Evolutionary conservation across 2,888 invertebrate genomes (phyloP).

Genomic region (Clitarchus hookeri): DNA sequence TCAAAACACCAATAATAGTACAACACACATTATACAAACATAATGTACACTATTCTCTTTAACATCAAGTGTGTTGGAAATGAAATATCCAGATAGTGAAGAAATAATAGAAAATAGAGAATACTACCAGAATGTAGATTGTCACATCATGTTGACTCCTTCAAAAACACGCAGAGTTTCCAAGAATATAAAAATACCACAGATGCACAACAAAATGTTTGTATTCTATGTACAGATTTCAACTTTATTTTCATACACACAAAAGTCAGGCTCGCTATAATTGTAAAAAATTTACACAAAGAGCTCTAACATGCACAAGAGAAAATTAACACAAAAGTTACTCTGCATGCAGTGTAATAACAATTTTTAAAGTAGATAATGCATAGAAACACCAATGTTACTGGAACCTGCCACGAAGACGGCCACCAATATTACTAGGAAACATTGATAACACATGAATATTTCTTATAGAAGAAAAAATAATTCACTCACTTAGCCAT

Average conservation of each 20-base stretch:
- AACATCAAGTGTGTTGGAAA: neutral
- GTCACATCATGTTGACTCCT: neutral
- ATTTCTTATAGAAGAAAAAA: neutral
- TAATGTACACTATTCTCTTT: neutral
- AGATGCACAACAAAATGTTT: neutral
- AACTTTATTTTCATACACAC: neutral
- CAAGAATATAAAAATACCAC: conserved; percentile 6
- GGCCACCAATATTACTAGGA: neutral
- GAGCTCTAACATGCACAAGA: neutral
- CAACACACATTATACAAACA: neutral
- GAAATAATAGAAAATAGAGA: neutral
- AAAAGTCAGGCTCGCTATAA: neutral
- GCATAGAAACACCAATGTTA: neutral
- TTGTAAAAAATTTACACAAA: neutral
- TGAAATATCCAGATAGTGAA: neutral
- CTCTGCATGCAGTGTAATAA: conserved; percentile 14
- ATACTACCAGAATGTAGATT: neutral
- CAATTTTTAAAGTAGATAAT: neutral
- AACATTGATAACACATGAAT: conserved; percentile 4
- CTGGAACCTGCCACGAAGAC: neutral
- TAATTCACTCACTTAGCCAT: neutral
- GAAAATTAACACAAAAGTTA: neutral
- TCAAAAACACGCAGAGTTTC: neutral
- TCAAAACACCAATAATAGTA: neutral
- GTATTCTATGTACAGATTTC: neutral